Evolutionary conservation across 2,888 invertebrate genomes (phyloP), one percentile per base, ranked within the genome.

Genomic region (Eupsilia transversa): DNA sequence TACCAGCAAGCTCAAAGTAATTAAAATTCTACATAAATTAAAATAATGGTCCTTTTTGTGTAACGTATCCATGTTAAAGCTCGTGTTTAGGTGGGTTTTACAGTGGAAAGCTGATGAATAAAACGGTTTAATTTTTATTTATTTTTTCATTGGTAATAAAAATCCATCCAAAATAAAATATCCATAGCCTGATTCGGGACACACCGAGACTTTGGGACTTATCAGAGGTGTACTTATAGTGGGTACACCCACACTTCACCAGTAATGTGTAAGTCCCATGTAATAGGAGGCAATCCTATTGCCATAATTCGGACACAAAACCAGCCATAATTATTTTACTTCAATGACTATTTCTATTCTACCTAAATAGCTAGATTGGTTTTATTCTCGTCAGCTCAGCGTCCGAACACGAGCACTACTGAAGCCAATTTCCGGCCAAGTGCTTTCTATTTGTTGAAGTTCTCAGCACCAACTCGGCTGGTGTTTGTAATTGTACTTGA

Each of bases 1-100:
- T 59, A 74, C 46, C 27, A 43, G 35, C 68, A 38, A 63, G 63
- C 54, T 68, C 52, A 38, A 64, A 64, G 67, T 84, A 80, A 82
- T 84, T 82, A 71, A 76, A 80, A 81, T 84, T 81, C 52, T 59
- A 64, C 74, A 74, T 75, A 64, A 74, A 70, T 78, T 70, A 57
- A 78, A 64, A n/a, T 80, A 71, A 83, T 67, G 64, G 27, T 23
- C 54, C 20, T 49, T 77, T 73, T 65, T 56, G 46, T 61, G 0
- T 66, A 63, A 52, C 30, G 38, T 27, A n/a, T 56, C 43, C 33
- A 54, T 77, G n/a, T 82, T 43, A 49, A 75, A 38, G 20, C 35
- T 74, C n/a, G n/a, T 33, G 17, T 74, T 75, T 35, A 41, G 23
- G 20, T 30, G 33, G 56, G 23, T 80, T 43, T 41, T 68, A 7